Evolutionary conservation across 2,888 invertebrate species (phyloP), one percentile per base, ranked within the genome.

Genomic region (Ophioninae sp.): DNA sequence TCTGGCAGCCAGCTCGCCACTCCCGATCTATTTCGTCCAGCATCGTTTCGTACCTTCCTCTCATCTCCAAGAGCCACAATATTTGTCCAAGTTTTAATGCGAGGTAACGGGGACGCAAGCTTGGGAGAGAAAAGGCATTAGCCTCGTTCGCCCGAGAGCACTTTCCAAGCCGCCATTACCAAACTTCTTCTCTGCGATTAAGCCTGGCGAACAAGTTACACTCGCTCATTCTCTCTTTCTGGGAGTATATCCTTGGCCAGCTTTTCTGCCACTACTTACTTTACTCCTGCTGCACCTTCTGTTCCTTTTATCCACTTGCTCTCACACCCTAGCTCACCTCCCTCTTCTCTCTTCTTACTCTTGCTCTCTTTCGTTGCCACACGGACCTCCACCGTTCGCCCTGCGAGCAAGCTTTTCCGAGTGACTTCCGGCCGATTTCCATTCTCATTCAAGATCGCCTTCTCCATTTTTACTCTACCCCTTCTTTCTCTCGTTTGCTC

Each of bases 141-240:
- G 88, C 88, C 88, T 89, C 88, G 87, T 89, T 89, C 87, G 87
- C 88, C 78, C 7, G 78, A 57, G 88, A 89, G 89, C 88, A 90
- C 89, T 89, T 89, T 88, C 86, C 88, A 81, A 88, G 89, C 88
- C 87, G 84, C 88, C 88, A 90, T 90, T 90, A 90, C 88, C 88
- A 83, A 90, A 90, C 88, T 90, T 90, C 83, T 88, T 87, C 83
- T 86, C 86, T 86, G 87, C 89, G 90, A 90, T 90, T 90, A 90
- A 90, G 89, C 91, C 89, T 86, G 86, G 84, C 75, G 87, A 89
- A 88, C 89, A 88, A 90, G 90, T 89, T 89, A 89, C 89, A 89
- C 89, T 87, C 88, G 83, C 90, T 72, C 74, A 73, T 80, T 79
- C 78, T 81, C 81, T 80, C 73, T 81, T 81, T 75, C 69, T 39